Evolutionary conservation across 1,140 invertebrate species (phyloP), one percentile per base, ranked within the genome.

Genomic region (Coptotermes formosanus): DNA sequence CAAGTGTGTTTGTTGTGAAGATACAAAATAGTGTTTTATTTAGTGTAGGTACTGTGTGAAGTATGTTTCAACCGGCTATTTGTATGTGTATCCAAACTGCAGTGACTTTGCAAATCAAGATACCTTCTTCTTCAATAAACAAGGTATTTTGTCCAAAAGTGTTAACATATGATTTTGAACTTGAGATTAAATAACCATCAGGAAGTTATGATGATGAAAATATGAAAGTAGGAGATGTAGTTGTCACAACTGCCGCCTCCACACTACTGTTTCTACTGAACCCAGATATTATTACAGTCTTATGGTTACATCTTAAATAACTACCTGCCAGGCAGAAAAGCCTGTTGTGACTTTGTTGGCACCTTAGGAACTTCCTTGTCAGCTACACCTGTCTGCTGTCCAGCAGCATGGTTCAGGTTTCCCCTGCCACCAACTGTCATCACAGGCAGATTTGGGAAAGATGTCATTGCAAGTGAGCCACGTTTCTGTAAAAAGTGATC

Each of bases 391-490:
- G 83, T 12, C 21, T 84, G 45, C 14, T 86, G 59, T 23, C 30
- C n/a, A 32, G 85, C 32, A 44, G 64, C 85, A 21, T 82, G 82
- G 81, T 86, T 82, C 16, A 86, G 75, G 55, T 85, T 52, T 44
- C 52, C 25, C 19, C 55, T 32, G n/a, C 86, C 86, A 19, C 82
- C 86, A 30, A 86, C 82, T 30, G 86, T 86, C 38, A 86, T 55
- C 14, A 55, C 44, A 38, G 86, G 86, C 75, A 86, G 55, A 52
- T 86, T 86, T 59, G 82, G 86, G 52, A 85, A 86, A 25, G 82
- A 59, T 38, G 86, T 86, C 82, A 90, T 90, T 19, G 88, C 55
- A 1, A 90, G 90, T 19, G 88, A 89, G 48, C 91, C 89, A 55
- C 90, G 91, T 83, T 90, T 88, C 84, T 88, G 82, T 23, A 88